phyloP scores from a whole-genome alignment of 2,113 vertebrate genomes.

The Datnioides undecimradiatus region DNA sequence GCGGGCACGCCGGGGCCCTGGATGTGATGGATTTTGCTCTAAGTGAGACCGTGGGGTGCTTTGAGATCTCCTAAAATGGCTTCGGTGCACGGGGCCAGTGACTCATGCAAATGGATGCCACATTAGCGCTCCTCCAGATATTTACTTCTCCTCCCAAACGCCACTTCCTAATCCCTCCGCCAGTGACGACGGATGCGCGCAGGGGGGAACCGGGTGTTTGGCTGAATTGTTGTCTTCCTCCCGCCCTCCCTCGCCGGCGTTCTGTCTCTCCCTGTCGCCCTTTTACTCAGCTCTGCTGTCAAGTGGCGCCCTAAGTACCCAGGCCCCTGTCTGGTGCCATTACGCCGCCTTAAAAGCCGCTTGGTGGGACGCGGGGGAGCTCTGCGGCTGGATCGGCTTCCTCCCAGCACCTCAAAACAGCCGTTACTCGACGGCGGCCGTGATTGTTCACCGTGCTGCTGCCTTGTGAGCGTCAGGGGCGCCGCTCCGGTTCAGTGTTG shows the following conservation, averaged over 20 bases:
- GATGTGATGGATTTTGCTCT: slow-evolving; percentile 48
- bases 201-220: background rate
- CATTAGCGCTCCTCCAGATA: slow-evolving; percentile 71
- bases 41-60: slow-evolving; percentile 40
- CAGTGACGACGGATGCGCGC: background rate
- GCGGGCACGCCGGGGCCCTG: background rate
- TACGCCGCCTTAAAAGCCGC: slow-evolving; percentile 40
- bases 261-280: background rate
- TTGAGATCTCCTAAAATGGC: slow-evolving; percentile 76
- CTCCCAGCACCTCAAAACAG: slow-evolving; percentile 24
- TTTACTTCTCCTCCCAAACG: slow-evolving; percentile 58
- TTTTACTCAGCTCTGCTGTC: slow-evolving; percentile 25
- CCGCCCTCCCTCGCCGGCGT: background rate
- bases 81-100: slow-evolving; percentile 66
- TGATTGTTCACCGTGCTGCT: slow-evolving; percentile 1
- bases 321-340: slow-evolving; percentile 32
- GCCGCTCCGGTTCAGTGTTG: background rate
- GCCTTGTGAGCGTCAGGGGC: background rate
- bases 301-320: slow-evolving; percentile 32
- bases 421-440: background rate
- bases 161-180: slow-evolving; percentile 7
- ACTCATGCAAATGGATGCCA: slow-evolving; percentile 77
- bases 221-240: background rate
- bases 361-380: slow-evolving; percentile 41
- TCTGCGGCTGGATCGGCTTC: slow-evolving; percentile 17